These are phyloP conservation scores for Alviniconcha strummeri DNA, from an alignment of 2,888 invertebrate genomes.

Conservation along the genomic window DNA sequence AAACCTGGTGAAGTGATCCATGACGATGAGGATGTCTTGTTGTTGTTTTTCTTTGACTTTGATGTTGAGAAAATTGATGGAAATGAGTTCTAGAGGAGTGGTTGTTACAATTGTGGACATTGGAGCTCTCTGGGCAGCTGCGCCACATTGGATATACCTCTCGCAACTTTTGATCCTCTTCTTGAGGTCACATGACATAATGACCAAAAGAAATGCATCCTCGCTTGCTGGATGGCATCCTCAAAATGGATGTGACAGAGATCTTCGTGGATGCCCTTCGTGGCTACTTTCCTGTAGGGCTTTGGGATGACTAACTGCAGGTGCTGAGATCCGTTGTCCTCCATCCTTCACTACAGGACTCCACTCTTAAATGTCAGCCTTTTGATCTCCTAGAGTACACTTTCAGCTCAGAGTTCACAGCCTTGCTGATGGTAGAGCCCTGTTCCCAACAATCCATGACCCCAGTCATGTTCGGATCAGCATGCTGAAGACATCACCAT, in stretches of 20 bases:
- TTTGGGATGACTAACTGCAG: not conserved
- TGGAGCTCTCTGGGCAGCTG: not conserved
- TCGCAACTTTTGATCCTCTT: not conserved
- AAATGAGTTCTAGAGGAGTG: no score
- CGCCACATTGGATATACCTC: not conserved
- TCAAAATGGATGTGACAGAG: not conserved
- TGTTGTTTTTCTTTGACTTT: no score
- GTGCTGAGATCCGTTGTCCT: not conserved
- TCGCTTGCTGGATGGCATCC: not conserved
- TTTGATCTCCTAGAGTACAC: not conserved
- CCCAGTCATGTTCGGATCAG: not conserved
- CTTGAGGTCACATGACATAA: not conserved
- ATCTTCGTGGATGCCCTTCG: not conserved
- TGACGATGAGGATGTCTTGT: no score
- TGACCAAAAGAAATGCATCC: not conserved
- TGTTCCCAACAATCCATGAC: not conserved
- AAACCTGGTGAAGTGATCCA: no score
- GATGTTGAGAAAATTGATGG: no score
- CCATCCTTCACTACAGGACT: not conserved
- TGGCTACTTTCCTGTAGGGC: not conserved
- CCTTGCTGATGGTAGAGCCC: not conserved
- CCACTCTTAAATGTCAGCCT: not conserved
- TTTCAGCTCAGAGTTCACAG: not conserved
- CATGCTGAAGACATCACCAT: not conserved
- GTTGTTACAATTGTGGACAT: no score